Percentiles rank a stretch among this genome's conserved stretches.
Evolutionary conservation across 2,797 vertebrate genomes (phyloP).

Genomic region (Nothura maculosa): DNA sequence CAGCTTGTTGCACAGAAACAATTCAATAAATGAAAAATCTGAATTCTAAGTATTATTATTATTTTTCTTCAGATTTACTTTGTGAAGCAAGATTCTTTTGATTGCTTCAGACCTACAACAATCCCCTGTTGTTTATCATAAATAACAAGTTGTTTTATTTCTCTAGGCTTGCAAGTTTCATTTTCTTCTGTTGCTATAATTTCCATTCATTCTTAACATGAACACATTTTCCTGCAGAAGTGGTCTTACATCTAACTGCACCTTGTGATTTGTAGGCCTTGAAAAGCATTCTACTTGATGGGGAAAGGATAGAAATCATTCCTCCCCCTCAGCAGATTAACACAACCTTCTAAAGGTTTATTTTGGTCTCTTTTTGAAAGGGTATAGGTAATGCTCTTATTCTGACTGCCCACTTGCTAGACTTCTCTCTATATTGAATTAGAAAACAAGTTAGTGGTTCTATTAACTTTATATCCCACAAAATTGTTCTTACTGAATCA

Average conservation of each 20-base stretch:
- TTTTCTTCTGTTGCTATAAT: conserved; percentile 74
- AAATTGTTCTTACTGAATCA: background rate
- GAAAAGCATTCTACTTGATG: conserved; percentile 63
- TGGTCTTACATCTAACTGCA: conserved; percentile 44
- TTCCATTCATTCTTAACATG: conserved; percentile 62
- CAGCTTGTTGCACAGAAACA: conserved; percentile 73
- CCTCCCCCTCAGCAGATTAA: conserved; percentile 50
- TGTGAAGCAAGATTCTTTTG: conserved; percentile 65
- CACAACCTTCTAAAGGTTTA: conserved; percentile 69
- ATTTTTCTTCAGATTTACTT: conserved; percentile 63
- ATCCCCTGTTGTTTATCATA: conserved; percentile 72
- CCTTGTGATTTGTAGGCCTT: conserved; percentile 67
- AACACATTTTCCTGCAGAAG: conserved; percentile 65
- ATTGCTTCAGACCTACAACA: conserved; percentile 62
- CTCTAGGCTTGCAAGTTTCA: conserved; percentile 50
- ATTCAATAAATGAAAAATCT: conserved; percentile 75
- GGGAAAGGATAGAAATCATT: conserved; percentile 67
- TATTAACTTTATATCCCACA: conserved; percentile 27
- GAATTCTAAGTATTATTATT: conserved; percentile 73
- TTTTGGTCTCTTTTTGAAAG: conserved; percentile 40
- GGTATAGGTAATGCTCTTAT: conserved; percentile 35
- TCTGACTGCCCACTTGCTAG: conserved; percentile 23
- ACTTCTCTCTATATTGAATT: conserved; percentile 2
- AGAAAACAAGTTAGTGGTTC: background rate
- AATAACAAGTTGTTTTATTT: conserved; percentile 74